Evolutionary conservation across 2,888 invertebrate genomes (phyloP).

Genomic region (Caenorhabditis sp.): DNA sequence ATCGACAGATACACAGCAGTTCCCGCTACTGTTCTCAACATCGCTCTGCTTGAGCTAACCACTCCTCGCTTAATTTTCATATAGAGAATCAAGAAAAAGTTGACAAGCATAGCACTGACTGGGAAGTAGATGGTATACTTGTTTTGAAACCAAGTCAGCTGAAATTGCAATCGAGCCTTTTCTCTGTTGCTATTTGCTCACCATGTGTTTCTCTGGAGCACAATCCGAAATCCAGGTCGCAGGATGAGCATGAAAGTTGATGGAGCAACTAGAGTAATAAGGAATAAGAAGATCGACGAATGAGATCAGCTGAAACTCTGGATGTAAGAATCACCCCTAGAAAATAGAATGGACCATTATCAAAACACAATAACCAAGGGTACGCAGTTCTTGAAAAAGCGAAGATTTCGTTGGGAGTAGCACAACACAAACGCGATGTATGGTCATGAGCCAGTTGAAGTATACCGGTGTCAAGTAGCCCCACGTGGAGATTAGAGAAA

Average conservation of each 20-base stretch:
- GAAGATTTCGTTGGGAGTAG: neutral
- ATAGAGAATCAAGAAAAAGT: neutral
- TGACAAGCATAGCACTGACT: neutral
- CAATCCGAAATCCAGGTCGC: neutral
- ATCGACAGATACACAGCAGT: slow-evolving; percentile 8
- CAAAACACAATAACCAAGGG: neutral
- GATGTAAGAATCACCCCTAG: too few relatives aligned
- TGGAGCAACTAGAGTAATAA: slow-evolving; percentile 3
- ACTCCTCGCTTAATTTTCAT: neutral
- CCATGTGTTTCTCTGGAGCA: neutral
- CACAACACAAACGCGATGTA: slow-evolving; percentile 25
- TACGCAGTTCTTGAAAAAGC: neutral
- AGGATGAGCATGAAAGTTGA: slow-evolving; percentile 9
- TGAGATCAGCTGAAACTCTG: neutral
- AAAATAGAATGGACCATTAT: neutral
- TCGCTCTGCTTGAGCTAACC: neutral
- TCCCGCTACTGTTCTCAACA: neutral
- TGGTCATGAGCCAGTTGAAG: slow-evolving; percentile 44
- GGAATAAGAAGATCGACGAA: slow-evolving; percentile 13
- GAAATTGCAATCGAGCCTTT: neutral
- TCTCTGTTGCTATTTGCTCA: neutral
- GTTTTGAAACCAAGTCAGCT: slow-evolving; percentile 31
- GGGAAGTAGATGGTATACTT: slow-evolving; percentile 26
- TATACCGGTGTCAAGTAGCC: slow-evolving; percentile 8
- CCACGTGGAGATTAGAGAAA: slow-evolving; percentile 8